These are phyloP conservation scores for Scomber japonicus DNA, from an alignment of 2,113 vertebrate species.

Conservation along the genomic window DNA sequence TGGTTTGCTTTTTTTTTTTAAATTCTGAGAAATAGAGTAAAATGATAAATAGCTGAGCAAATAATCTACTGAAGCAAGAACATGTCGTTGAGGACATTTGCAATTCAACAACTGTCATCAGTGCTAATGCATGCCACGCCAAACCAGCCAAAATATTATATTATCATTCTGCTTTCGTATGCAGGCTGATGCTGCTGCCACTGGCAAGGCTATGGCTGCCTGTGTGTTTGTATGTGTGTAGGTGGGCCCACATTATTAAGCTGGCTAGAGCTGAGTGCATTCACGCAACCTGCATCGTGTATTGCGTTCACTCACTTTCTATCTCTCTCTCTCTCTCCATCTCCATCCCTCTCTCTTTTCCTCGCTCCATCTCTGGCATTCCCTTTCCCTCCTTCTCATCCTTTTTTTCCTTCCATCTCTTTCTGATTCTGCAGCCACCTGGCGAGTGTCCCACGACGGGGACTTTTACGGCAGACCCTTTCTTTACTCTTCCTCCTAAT, in stretches of 20 bases:
- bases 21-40: slow-evolving; percentile 31
- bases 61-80: slow-evolving; percentile 62
- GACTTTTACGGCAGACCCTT: slow-evolving; percentile 50
- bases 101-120: slow-evolving; percentile 73
- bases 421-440: slow-evolving; percentile 54
- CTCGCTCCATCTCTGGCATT: not conserved
- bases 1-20: slow-evolving; percentile 31
- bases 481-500: slow-evolving; percentile 67
- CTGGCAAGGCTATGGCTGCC: slow-evolving; percentile 57
- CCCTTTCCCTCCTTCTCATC: not conserved
- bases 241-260: slow-evolving; percentile 55
- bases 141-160: slow-evolving; percentile 60
- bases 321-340: not conserved
- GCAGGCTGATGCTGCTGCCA: slow-evolving; percentile 35
- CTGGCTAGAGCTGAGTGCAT: slow-evolving; percentile 39
- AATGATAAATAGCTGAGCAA: slow-evolving; percentile 64
- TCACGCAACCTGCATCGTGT: slow-evolving; percentile 30
- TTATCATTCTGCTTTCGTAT: slow-evolving; percentile 63
- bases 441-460: slow-evolving; percentile 32
- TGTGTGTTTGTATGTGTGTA: slow-evolving; percentile 34
- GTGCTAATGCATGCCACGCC: slow-evolving; percentile 45
- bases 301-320: slow-evolving; percentile 36
- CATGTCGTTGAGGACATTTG: slow-evolving; percentile 57
- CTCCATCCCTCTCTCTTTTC: no score
- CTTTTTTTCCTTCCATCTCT: not conserved